Conservation (phyloP, 2,888 invertebrate genomes). For the Dusona sp. region DNA sequence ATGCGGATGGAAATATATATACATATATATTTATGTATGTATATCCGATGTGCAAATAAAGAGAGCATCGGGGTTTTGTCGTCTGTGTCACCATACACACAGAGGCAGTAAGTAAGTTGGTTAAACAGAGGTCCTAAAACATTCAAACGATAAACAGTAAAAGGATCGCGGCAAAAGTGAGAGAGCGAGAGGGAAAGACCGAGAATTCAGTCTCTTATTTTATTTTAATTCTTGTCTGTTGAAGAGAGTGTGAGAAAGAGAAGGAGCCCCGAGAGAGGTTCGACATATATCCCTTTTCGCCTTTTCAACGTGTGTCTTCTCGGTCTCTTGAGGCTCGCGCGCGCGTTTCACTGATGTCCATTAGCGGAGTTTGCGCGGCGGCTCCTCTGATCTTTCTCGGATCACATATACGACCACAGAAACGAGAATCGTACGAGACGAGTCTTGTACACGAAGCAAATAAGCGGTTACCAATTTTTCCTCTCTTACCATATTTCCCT, state of each 20-base stretch:
- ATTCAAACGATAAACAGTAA: conserved; percentile 83
- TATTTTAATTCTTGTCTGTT: conserved; percentile 53
- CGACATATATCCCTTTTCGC: conserved; percentile 57
- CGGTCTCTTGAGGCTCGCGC: conserved; percentile 44
- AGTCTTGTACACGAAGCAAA: conserved; percentile 73
- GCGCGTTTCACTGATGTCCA: conserved; percentile 76
- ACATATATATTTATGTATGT: conserved; percentile 16
- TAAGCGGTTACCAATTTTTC: conserved; percentile 77
- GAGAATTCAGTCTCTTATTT: conserved; percentile 64
- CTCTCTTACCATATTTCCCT: conserved; percentile 56
- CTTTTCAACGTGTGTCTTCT: conserved; percentile 47
- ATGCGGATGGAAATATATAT: conserved; percentile 18
- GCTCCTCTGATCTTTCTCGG: conserved; percentile 81
- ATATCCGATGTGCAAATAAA: conserved; percentile 66
- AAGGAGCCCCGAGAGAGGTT: conserved; percentile 51
- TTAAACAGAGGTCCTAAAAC: conserved; percentile 83
- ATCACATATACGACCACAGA: conserved; percentile 70
- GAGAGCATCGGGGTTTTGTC: conserved; percentile 58
- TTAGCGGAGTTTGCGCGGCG: conserved; percentile 84
- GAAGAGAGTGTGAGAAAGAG: conserved; percentile 61
- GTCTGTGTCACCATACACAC: conserved; percentile 69
- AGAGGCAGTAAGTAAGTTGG: conserved; percentile 84
- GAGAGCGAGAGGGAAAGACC: conserved; percentile 64
- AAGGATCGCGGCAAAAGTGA: conserved; percentile 73
- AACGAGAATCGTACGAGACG: conserved; percentile 58